phyloP scores from a whole-genome alignment of 1,140 invertebrate species.

The Pogonomyrmex californicus region DNA sequence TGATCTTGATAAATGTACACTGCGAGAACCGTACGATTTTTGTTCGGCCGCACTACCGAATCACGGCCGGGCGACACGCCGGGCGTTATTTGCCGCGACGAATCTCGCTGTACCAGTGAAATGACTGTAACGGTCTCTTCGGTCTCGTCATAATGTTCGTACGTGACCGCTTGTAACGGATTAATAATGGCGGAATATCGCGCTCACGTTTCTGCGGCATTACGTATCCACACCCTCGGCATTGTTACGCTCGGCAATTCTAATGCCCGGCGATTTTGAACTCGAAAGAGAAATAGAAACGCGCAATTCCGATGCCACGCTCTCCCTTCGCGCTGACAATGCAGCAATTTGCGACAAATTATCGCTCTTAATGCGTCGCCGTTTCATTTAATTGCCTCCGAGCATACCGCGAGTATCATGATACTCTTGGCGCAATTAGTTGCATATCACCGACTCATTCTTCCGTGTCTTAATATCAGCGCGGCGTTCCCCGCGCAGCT shows the following conservation, averaged over 20 bases:
- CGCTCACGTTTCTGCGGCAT: background rate
- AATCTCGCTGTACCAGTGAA: conserved; percentile 24
- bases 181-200: conserved; percentile 45
- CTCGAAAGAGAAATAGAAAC: background rate
- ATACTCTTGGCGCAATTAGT: conserved; percentile 50
- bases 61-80: background rate
- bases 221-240: background rate
- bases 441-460: conserved; percentile 29
- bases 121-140: conserved; percentile 33
- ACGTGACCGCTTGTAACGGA: conserved; percentile 42
- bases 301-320: background rate
- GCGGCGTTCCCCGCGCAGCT: background rate
- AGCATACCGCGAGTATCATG: conserved; percentile 12
- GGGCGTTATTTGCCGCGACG: conserved; percentile 44
- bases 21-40: conserved; percentile 64
- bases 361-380: conserved; percentile 27
- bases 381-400: conserved; percentile 39
- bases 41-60: conserved; percentile 25
- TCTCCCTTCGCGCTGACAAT: conserved; percentile 29
- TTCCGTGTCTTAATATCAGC: conserved; percentile 51
- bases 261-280: background rate
- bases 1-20: conserved; percentile 66
- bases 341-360: conserved; percentile 38
- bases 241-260: background rate
- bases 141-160: conserved; percentile 26